Percentiles rank a stretch among this genome's conserved stretches.
phyloP scores from a whole-genome alignment of 2,888 invertebrate genomes.

The Drosophila emarginata region DNA sequence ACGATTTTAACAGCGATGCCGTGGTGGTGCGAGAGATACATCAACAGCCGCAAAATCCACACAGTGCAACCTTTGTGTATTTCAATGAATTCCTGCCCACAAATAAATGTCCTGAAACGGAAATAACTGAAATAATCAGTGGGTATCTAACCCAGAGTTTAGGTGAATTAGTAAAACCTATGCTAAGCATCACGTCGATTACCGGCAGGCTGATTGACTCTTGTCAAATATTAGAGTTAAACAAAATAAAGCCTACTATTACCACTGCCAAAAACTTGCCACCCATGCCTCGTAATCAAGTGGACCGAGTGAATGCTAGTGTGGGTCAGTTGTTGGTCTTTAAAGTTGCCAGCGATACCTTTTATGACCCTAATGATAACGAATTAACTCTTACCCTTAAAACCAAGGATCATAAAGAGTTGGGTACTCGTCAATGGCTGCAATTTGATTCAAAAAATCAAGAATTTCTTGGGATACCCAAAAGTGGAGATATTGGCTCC shows the following conservation, averaged over 20 bases:
- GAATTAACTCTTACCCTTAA: conserved; percentile 89
- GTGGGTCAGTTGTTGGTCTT: conserved; percentile 91
- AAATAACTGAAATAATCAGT: conserved; percentile 86
- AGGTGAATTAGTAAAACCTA: conserved; percentile 86
- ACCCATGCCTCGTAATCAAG: conserved; percentile 91
- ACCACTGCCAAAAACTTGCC: conserved; percentile 86
- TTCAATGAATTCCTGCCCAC: conserved; percentile 92
- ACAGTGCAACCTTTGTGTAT: conserved; percentile 87
- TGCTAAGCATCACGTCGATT: conserved; percentile 87
- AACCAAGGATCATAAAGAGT: conserved; percentile 87
- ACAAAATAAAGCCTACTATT: conserved; percentile 84
- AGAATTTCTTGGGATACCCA: conserved; percentile 94
- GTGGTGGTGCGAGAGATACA: conserved; percentile 82
- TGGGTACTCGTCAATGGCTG: conserved; percentile 90
- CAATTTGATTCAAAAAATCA: conserved; percentile 94
- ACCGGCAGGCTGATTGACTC: conserved; percentile 87
- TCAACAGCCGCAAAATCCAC: conserved; percentile 77
- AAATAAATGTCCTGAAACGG: conserved; percentile 88
- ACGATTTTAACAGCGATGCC: conserved; percentile 78
- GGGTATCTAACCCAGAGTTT: conserved; percentile 84
- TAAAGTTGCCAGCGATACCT: conserved; percentile 93
- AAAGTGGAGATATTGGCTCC: conserved; percentile 87
- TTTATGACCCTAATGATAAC: conserved; percentile 94
- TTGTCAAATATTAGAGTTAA: conserved; percentile 85
- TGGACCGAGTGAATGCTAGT: conserved; percentile 91